A percentile compares a stretch with the other conserved stretches of the same genome.
These are phyloP conservation scores for Halcyon chelicuti DNA, from an alignment of 2,797 vertebrate genomes.

Conservation along the genomic window DNA sequence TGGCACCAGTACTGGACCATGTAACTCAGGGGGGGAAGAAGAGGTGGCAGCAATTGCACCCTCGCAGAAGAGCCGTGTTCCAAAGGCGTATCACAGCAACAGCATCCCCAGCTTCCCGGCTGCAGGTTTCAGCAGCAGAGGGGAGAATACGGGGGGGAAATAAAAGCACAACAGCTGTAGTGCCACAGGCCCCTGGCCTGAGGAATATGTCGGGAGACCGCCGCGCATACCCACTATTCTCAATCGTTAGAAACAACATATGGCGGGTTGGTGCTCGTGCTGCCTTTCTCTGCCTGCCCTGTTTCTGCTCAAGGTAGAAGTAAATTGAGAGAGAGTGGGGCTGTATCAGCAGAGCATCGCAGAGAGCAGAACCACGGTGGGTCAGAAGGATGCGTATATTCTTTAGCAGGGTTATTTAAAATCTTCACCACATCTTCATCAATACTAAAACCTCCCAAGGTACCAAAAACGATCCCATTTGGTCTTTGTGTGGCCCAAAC, in stretches of 20 bases:
- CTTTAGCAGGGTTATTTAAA: background rate
- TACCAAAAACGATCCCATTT: accelerated
- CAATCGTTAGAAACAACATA: constrained; percentile 31
- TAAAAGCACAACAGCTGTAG: constrained; percentile 37
- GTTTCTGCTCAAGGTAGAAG: constrained; percentile 46
- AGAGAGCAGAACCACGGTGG: background rate
- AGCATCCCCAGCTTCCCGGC: background rate
- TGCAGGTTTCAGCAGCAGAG: background rate
- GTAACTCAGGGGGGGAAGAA: background rate
- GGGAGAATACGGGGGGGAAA: background rate
- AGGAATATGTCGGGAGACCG: background rate
- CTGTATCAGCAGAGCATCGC: background rate
- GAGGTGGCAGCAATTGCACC: background rate
- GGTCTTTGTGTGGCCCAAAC: background rate
- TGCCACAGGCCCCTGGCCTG: constrained; percentile 37
- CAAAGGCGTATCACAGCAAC: background rate
- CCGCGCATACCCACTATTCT: background rate
- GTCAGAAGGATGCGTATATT: background rate
- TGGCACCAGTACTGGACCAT: background rate
- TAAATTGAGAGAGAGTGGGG: constrained; percentile 6
- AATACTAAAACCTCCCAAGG: background rate
- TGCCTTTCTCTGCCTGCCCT: constrained; percentile 24
- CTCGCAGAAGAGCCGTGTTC: background rate
- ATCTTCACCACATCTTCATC: background rate
- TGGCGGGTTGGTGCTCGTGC: constrained; percentile 15